Conservation (phyloP, 2,113 vertebrate species). For the Xerus inauris region DNA sequence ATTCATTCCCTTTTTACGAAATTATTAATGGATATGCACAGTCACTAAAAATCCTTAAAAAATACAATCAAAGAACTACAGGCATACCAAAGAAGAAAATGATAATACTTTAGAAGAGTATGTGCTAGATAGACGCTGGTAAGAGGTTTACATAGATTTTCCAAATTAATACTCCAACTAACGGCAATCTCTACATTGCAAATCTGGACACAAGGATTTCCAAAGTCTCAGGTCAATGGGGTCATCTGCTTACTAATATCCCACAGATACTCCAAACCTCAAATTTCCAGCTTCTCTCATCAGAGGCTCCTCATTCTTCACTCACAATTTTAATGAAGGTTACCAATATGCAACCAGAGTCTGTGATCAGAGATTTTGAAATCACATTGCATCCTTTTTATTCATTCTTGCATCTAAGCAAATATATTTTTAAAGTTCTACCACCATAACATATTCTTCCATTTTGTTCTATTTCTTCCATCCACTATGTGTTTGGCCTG, state of each 20-base stretch:
- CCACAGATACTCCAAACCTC: neutral
- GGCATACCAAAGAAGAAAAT: neutral
- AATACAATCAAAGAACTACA: neutral
- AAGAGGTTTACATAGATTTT: conserved; percentile 28
- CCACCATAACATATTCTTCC: neutral
- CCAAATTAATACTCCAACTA: neutral
- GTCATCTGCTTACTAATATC: neutral
- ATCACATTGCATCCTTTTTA: neutral
- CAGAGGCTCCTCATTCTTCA: neutral
- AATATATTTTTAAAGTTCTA: neutral
- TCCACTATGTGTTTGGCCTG: neutral
- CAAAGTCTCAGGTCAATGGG: neutral
- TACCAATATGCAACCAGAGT: neutral
- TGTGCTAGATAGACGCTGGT: neutral
- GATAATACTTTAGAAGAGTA: conserved; percentile 32
- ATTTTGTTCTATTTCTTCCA: neutral
- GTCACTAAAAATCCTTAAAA: neutral
- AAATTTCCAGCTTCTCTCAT: neutral
- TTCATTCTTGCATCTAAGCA: neutral
- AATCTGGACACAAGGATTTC: neutral
- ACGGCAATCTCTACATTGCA: neutral
- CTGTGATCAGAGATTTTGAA: neutral
- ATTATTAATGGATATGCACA: neutral
- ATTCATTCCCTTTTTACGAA: neutral
- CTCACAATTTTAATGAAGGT: neutral